Evolutionary conservation across 2,888 invertebrate species (phyloP), one percentile per base, ranked within the genome.

Genomic region (Rhamnusium bicolor): DNA sequence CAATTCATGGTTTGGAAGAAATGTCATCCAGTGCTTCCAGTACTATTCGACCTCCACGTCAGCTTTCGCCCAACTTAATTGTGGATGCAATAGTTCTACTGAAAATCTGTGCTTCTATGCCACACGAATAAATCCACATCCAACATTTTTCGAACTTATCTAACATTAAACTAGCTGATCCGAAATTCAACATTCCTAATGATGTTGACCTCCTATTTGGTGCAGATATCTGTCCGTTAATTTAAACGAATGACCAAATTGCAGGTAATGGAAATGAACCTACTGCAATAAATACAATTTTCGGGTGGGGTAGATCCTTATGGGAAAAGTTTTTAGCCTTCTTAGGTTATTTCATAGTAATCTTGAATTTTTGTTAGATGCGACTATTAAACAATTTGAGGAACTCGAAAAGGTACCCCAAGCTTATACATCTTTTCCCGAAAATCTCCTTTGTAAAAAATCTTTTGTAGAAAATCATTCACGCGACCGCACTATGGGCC

Each of bases 341-440:
- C 24, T 24, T 24, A 24, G 24, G 3, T 24, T 6, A 24, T 24
- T 24, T 24, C 24, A 24, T 24, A 24, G 24, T 24, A 24, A 6
- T 6, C 3, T 24, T 24, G 56, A 63, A 7, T 21, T 6, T 19
- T 16, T 32, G 40, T 21, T 70, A 27, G 56, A 71, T 12, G 47
- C 19, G 2, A 24, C 63, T 54, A 14, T 71, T 16, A 71, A 65
- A 65, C 14, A 24, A 47, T 73, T 73, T 40, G 70, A 61, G 70
- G 49, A 71, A 60, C n/a, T 71, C 8, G 73, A 73, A 46, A 18
- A 51, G 16, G 49, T 72, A 29, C 69, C 72, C 4, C 2, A 46
- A 14, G 62, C 49, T 27, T 3, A 12, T 16, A 51, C 3, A 14
- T 10, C 53, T n/a, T 62, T 60, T 58, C 49, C 53, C 27, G 76